These are phyloP conservation scores for Ceratotherium simum DNA, from an alignment of 2,113 vertebrate genomes.

Conservation along the genomic window DNA sequence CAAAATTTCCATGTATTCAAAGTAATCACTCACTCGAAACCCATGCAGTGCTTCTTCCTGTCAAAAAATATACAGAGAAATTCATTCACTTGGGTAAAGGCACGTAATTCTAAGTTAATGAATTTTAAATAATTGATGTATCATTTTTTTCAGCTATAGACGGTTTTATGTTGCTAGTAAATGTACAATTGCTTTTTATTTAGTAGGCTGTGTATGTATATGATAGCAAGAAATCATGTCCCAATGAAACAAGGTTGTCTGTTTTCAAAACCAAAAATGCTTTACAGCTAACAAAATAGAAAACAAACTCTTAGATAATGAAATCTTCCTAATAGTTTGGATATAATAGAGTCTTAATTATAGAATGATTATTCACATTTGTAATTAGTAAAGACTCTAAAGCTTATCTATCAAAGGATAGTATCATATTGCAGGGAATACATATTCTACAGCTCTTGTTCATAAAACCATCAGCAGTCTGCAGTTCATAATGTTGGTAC, in stretches of 20 bases:
- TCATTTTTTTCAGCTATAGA: conserved; percentile 55
- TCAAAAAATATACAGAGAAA: conserved; percentile 69
- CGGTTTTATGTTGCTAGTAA: background rate
- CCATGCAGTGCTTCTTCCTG: conserved; percentile 96
- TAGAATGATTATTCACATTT: background rate
- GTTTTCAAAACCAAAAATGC: conserved; percentile 28
- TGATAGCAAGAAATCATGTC: background rate
- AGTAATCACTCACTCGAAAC: conserved; percentile 92
- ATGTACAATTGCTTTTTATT: background rate
- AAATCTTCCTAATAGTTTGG: conserved; percentile 16
- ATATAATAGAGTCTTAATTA: background rate
- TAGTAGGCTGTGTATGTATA: background rate
- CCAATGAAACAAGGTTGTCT: background rate
- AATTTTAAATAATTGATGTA: background rate
- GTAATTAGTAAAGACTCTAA: background rate
- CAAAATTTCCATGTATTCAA: conserved; percentile 94
- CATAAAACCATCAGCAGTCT: background rate
- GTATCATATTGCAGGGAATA: background rate
- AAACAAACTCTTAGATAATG: background rate
- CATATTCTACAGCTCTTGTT: background rate
- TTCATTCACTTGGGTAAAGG: conserved; percentile 51
- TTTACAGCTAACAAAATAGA: background rate
- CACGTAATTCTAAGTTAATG: background rate
- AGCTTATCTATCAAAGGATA: background rate
- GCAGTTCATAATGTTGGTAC: background rate